A percentile compares a stretch with the other conserved stretches of the same genome.
Conservation (phyloP, 2,797 vertebrate species). For the Brotula barbata region DNA sequence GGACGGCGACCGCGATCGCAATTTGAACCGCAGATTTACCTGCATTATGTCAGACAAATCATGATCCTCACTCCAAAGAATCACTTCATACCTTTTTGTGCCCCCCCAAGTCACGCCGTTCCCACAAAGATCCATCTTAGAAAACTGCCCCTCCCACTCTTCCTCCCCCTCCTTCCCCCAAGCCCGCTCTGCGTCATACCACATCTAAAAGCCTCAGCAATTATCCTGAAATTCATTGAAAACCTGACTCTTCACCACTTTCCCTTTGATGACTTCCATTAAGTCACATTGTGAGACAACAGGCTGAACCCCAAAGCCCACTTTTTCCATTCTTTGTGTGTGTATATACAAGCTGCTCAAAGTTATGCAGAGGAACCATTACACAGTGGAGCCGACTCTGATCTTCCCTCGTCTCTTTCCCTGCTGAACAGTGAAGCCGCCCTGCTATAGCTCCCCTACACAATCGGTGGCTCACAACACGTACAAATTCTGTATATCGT, state of each 20-base stretch:
- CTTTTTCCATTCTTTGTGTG: conserved; percentile 57
- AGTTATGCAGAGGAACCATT: conserved; percentile 49
- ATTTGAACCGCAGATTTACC: conserved; percentile 1
- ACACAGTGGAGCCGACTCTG: conserved; percentile 37
- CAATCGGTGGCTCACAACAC: conserved; percentile 10
- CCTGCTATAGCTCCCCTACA: conserved; percentile 16
- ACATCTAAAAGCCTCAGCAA: conserved; percentile 66
- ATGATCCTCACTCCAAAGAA: conserved; percentile 15
- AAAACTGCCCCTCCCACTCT: conserved; percentile 30
- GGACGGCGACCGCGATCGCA: conserved; percentile 1
- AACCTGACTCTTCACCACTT: conserved; percentile 51
- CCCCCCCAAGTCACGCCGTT: too few relatives aligned
- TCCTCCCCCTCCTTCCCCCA: conserved; percentile 24
- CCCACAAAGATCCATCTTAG: conserved; percentile 20
- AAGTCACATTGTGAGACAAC: conserved; percentile 61
- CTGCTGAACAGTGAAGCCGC: conserved; percentile 19
- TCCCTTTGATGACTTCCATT: conserved; percentile 69
- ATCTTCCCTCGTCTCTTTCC: conserved; percentile 36
- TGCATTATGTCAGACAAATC: conserved; percentile 3
- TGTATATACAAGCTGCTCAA: conserved; percentile 54
- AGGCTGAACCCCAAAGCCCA: conserved; percentile 49
- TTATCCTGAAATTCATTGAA: conserved; percentile 71
- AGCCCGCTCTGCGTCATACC: conserved; percentile 50
- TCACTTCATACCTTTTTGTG: too few relatives aligned
- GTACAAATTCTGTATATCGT: conserved; percentile 21